Conservation (phyloP, 2,113 vertebrate species). For the Romanogobio albipinnatus region DNA sequence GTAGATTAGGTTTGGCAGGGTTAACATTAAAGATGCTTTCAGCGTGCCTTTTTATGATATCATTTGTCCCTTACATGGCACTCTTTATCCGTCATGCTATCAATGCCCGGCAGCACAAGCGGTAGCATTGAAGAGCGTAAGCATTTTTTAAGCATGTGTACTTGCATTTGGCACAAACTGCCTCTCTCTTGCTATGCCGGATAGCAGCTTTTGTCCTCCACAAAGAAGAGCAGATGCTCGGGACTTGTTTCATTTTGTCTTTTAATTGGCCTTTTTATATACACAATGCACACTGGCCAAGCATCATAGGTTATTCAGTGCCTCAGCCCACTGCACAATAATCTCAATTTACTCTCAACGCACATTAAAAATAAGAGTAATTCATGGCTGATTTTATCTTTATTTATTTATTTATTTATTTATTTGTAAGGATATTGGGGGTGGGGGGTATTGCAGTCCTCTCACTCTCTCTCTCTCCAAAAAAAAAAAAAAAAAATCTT, state of each 20-base stretch:
- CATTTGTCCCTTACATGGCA: constrained; percentile 23
- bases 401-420: not conserved
- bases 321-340: constrained; percentile 69
- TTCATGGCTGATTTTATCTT: constrained; percentile 26
- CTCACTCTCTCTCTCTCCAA: not conserved
- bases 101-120: constrained; percentile 31
- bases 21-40: constrained; percentile 23
- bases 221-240: constrained; percentile 70
- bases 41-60: constrained; percentile 24
- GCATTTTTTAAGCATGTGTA: constrained; percentile 21
- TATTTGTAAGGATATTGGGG: not conserved
- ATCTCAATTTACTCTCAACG: constrained; percentile 58
- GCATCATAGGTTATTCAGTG: constrained; percentile 63
- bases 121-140: not conserved
- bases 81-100: constrained; percentile 24
- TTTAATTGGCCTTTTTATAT: constrained; percentile 79
- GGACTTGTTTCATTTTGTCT: constrained; percentile 67
- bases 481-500: constrained; percentile 21
- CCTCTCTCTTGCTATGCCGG: not conserved
- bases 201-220: constrained; percentile 49
- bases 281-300: constrained; percentile 59
- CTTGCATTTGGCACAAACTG: not conserved
- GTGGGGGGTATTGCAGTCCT: not conserved
- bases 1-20: constrained; percentile 3
- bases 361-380: constrained; percentile 36